Evolutionary conservation across 92 coral and sea anemone genomes (phyloP).

Genomic region (Pocillopora meandrina): DNA sequence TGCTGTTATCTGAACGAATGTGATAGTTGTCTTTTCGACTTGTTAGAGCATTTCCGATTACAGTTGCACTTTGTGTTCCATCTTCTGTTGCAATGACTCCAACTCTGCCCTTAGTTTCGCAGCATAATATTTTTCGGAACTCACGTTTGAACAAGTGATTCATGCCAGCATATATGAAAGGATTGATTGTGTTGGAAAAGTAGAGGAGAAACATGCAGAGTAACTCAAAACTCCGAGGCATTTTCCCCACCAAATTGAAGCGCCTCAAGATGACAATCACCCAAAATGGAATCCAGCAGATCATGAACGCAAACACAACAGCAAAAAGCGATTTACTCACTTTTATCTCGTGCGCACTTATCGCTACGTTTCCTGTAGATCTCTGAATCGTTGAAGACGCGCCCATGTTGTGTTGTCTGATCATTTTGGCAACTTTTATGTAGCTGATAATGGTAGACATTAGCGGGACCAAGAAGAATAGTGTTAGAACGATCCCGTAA

Average conservation of each 20-base stretch:
- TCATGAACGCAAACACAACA: conserved; percentile 54
- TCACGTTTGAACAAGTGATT: conserved; percentile 41
- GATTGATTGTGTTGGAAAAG: conserved; percentile 44
- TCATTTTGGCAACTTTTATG: conserved; percentile 50
- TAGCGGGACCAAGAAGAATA: conserved; percentile 23
- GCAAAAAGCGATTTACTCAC: conserved; percentile 60
- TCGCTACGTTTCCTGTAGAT: neutral
- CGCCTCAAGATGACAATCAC: conserved; percentile 50
- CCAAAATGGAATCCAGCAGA: conserved; percentile 66
- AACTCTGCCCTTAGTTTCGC: conserved; percentile 10
- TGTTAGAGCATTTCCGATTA: neutral
- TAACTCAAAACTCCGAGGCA: conserved; percentile 35
- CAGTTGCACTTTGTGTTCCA: neutral
- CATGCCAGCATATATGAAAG: conserved; percentile 56
- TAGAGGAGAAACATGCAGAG: conserved; percentile 51
- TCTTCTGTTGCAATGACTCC: conserved; percentile 2
- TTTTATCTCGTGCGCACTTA: conserved; percentile 52
- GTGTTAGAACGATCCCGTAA: conserved; percentile 39
- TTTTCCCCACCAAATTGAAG: conserved; percentile 18
- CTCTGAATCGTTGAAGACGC: conserved; percentile 8
- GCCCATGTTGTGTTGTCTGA: conserved; percentile 35
- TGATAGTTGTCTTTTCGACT: conserved; percentile 9
- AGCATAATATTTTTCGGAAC: conserved; percentile 26
- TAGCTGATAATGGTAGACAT: conserved; percentile 44
- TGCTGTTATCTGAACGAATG: neutral